phyloP scores from a whole-genome alignment of 2,113 vertebrate species.

The Falco punctatus region DNA sequence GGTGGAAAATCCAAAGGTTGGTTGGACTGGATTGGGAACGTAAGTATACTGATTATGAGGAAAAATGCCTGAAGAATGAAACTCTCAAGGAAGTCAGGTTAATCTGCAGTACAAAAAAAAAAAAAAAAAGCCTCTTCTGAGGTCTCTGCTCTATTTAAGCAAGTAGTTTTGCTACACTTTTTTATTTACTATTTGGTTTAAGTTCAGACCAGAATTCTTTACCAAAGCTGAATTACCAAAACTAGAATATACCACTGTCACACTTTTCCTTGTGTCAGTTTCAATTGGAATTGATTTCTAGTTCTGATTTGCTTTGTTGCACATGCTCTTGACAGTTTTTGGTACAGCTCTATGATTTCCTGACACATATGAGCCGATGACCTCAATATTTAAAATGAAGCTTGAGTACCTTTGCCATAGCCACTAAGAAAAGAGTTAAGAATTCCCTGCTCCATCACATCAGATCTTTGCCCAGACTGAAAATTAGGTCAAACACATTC shows the following conservation, averaged over 20 bases:
- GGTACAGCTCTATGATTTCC: not conserved
- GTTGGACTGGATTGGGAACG: not conserved
- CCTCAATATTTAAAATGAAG: conserved; percentile 9
- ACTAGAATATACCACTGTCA: not conserved
- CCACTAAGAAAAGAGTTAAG: not conserved
- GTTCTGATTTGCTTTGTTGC: not conserved
- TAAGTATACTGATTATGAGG: not conserved
- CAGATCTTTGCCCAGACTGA: not conserved
- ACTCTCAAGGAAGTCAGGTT: not conserved
- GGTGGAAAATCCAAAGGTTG: not conserved
- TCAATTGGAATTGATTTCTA: not conserved
- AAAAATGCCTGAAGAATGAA: not conserved
- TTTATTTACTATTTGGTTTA: not conserved
- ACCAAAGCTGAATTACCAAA: not conserved
- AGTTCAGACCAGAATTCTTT: not conserved
- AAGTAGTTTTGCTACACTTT: not conserved
- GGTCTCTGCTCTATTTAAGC: not conserved
- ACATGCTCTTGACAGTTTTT: not conserved
- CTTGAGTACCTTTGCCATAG: not conserved
- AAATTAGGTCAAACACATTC: conserved; percentile 27
- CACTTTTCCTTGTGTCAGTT: not conserved
- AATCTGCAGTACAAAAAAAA: not conserved
- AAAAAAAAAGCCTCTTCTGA: not conserved
- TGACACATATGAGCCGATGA: not conserved
- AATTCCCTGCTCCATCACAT: conserved; percentile 11